Base-by-base conservation (phyloP, 2,888 invertebrate genomes). In the Protonemura montana region DNA sequence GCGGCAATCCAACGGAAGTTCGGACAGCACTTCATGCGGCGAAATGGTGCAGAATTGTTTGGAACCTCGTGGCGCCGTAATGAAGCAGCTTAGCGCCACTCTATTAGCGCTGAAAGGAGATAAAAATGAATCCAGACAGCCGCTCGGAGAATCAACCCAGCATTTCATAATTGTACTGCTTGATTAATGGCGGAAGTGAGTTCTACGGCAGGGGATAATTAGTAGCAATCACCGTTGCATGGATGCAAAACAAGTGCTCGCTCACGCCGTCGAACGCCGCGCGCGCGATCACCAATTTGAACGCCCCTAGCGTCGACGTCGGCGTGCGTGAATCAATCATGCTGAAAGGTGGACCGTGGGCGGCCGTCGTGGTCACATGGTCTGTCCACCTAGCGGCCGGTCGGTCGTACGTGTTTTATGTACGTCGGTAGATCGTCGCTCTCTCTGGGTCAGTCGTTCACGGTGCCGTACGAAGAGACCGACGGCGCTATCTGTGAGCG, bases 101-200 rank as follows among this genome's bases (percentile, higher is more conserved):
- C 59, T 59, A 59, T 59, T 59, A 59, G 59, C 59, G 59, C 59
- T 59, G 59, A 59, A 59, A 59, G 59, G 59, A 59, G 59, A 59
- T 21, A 2, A 21, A 21, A 1, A 21, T 21, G 59, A 59, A 21
- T 2, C 59, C 59, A 21, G n/a, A n/a, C n/a, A n/a, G 16, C 59
- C 59, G 16, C 13, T 3, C 59, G 16, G 21, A 59, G 21, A 59
- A 59, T 13, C 59, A 59, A 59, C 59, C 59, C 1, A 59, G 59
- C 59, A 59, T 21, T 59, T 59, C 59, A 59, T 59, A 59, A 59
- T 59, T 59, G 59, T 21, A 59, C 16, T 21, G 16, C 13, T 10
- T 59, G 59, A 59, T 59, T 59, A 59, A 59, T 59, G 59, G 59
- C 59, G 59, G 59, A 59, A 59, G 6, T 59, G 59, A 59, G 59